phyloP scores from a whole-genome alignment of 2,888 invertebrate genomes.

The Timema podura region DNA sequence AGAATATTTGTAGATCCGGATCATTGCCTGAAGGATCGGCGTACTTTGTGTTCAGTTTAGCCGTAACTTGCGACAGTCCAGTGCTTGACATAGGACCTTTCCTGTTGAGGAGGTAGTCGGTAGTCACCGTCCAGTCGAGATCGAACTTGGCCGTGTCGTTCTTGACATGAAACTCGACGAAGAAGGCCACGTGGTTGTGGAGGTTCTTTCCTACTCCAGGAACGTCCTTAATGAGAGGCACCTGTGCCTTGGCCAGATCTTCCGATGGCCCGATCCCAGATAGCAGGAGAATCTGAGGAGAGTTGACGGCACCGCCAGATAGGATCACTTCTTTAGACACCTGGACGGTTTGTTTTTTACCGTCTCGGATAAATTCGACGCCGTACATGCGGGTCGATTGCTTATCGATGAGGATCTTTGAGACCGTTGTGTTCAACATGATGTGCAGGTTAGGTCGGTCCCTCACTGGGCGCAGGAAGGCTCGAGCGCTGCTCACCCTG shows the following conservation, averaged over 20 bases:
- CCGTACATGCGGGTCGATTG: conserved; percentile 52
- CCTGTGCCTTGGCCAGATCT: conserved; percentile 55
- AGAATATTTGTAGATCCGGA: conserved; percentile 65
- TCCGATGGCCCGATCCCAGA: conserved; percentile 64
- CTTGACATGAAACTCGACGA: conserved; percentile 52
- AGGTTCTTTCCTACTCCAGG: conserved; percentile 67
- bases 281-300: conserved; percentile 61
- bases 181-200: conserved; percentile 64
- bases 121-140: conserved; percentile 57
- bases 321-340: conserved; percentile 57
- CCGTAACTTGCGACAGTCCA: conserved; percentile 61
- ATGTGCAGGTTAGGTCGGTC: conserved; percentile 58
- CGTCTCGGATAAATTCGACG: conserved; percentile 53
- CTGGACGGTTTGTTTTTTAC: conserved; percentile 40
- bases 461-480: conserved; percentile 56
- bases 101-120: conserved; percentile 58
- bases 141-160: conserved; percentile 42
- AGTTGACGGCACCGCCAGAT: conserved; percentile 61
- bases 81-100: conserved; percentile 61
- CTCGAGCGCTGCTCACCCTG: conserved; percentile 57
- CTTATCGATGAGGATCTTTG: conserved; percentile 52
- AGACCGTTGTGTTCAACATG: conserved; percentile 57
- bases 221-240: conserved; percentile 57
- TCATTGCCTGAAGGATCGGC: conserved; percentile 52
- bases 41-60: conserved; percentile 57